Evolutionary conservation across 2,113 vertebrate genomes (phyloP).

Genomic region (Porphyrio hochstetteri): DNA sequence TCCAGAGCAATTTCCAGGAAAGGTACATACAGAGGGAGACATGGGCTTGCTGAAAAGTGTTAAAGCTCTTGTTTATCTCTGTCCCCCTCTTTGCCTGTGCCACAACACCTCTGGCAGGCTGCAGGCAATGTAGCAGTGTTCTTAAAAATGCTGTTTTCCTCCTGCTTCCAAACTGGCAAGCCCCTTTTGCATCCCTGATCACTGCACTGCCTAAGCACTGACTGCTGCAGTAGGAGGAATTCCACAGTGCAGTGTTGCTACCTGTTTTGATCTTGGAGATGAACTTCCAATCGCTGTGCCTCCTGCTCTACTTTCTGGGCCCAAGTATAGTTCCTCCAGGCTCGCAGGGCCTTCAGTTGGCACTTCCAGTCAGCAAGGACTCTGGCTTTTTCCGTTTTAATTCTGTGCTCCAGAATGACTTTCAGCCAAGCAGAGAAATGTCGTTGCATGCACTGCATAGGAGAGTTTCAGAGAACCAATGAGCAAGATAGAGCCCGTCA

Average conservation of each 20-base stretch:
- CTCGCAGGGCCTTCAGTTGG: conserved; percentile 82
- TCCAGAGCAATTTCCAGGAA: neutral
- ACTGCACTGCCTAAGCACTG: neutral
- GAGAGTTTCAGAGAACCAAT: conserved; percentile 53
- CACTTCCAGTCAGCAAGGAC: conserved; percentile 89
- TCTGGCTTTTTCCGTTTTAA: conserved; percentile 86
- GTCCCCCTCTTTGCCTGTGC: neutral
- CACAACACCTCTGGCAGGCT: neutral
- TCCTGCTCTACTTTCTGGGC: conserved; percentile 76
- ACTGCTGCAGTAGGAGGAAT: neutral
- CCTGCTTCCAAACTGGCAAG: neutral
- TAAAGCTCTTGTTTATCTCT: neutral
- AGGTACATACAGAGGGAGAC: neutral
- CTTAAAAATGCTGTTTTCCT: neutral
- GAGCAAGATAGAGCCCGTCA: neutral
- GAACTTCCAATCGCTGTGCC: conserved; percentile 74
- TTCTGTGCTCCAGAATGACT: conserved; percentile 80
- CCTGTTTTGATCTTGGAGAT: conserved; percentile 87
- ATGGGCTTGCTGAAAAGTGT: neutral
- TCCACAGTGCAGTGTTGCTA: conserved; percentile 12
- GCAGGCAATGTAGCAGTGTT: neutral
- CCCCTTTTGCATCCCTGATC: neutral
- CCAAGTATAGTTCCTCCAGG: conserved; percentile 86
- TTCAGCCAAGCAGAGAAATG: conserved; percentile 92
- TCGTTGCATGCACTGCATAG: conserved; percentile 83